Percentiles rank a stretch among this genome's conserved stretches.
Conservation (phyloP, 2,888 invertebrate genomes). For the Altica lythri region DNA sequence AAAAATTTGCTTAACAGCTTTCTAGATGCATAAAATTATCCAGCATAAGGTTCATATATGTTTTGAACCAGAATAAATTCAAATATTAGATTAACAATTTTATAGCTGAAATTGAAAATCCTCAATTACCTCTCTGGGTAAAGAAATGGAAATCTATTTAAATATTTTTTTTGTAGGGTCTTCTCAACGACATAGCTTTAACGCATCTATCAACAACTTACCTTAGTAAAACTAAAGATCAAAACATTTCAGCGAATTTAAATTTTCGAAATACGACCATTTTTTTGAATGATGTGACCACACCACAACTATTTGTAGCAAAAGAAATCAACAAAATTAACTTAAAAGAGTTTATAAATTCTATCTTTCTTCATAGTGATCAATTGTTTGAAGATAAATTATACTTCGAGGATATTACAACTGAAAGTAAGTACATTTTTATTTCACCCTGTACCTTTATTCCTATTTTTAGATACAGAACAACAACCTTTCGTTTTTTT, state of each 20-base stretch:
- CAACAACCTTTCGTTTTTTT: not conserved
- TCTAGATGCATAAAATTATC: too few species aligned
- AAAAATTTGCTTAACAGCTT: too few species aligned
- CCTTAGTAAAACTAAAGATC: conserved; percentile 60
- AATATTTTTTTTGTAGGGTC: conserved; percentile 52
- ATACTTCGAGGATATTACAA: conserved; percentile 43
- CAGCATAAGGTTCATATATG: too few species aligned
- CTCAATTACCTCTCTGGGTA: not conserved
- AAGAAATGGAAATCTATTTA: not conserved
- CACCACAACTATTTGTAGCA: conserved; percentile 47
- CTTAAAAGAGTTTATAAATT: conserved; percentile 56
- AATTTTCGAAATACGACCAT: conserved; percentile 55
- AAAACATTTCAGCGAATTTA: conserved; percentile 56
- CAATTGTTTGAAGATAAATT: conserved; percentile 55
- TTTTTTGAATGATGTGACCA: conserved; percentile 52
- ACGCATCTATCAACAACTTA: conserved; percentile 58
- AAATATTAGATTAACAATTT: too few species aligned
- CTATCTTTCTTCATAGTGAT: conserved; percentile 55
- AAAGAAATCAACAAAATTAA: conserved; percentile 52
- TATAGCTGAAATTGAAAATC: too few species aligned
- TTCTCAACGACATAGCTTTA: conserved; percentile 58
- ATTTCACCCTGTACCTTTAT: too few species aligned
- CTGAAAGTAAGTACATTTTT: conserved; percentile 45
- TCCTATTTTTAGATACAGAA: too few species aligned
- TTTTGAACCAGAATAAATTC: too few species aligned